Base-by-base conservation (phyloP, 1,140 invertebrate species). In the Adelges cooleyi region DNA sequence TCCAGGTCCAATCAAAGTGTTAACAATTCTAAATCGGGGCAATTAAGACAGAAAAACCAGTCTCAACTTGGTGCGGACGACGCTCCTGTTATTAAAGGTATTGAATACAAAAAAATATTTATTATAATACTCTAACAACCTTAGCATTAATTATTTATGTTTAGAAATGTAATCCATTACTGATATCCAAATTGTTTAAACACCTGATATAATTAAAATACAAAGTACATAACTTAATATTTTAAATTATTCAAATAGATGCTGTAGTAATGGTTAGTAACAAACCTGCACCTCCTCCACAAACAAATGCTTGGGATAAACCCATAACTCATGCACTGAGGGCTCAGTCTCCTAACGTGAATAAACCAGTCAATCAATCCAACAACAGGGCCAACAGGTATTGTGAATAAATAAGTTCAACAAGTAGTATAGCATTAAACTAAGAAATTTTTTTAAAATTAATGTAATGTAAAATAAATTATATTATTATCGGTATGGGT, bases 241-340 rank as follows among this genome's bases (percentile, higher is more conserved):
- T n/a, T 6, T 33, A 33, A 6, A 33, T 42, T 56, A 17, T 48
- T 67, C 3, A 62, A 44, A 62, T 74, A 75, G 70, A 77, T 74
- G 68, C 74, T 72, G 67, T 77, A 66, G 23, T 62, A 15, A 62
- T 62, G 56, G 56, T 62, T 29, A 62, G n/a, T 22, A 75, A 76
- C 71, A 77, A 78, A 46, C 76, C 82, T 1, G 81, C 84, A 3
- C 82, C 86, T 3, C 81, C 82, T 20, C 84, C 85, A 0, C 71
- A 82, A 2, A 81, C 86, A 2, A 91, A 88, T 74, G 89, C 89
- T 11, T 92, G 89, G 89, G 86, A 90, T 69, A 92, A 90, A 73
- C 86, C 88, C 3, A 85, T 89, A 67, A 82, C 81, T 13, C 79
- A 81, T 69, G 80, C 82, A 53, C 72, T 86, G 44, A 74, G 83